Conservation (phyloP, 1,140 invertebrate species). For the Euura lappo region DNA sequence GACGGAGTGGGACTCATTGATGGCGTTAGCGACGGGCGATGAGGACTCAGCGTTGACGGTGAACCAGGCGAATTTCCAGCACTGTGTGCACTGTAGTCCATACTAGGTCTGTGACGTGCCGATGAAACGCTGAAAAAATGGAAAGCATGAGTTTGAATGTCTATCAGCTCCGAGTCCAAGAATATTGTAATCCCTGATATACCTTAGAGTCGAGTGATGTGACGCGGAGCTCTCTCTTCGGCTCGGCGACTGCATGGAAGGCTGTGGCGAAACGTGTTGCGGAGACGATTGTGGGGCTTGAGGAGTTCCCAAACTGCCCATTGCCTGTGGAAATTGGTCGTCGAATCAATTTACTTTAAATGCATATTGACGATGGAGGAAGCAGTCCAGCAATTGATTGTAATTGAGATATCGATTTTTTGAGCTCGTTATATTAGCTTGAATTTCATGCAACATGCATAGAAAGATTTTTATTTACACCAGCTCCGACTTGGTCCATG, state of each 20-base stretch:
- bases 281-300: conserved; percentile 36
- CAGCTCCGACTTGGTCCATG: conserved; percentile 84
- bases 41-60: conserved; percentile 39
- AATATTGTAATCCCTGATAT: conserved; percentile 17
- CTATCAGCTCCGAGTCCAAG: too few relatives aligned
- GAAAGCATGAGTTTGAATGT: conserved; percentile 6
- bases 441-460: conserved; percentile 5
- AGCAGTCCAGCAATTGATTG: background rate
- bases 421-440: background rate
- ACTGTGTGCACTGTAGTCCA: conserved; percentile 36
- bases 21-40: conserved; percentile 46
- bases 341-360: background rate
- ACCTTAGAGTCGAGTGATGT: conserved; percentile 59
- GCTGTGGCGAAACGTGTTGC: conserved; percentile 38
- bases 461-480: conserved; percentile 73
- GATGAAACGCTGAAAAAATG: conserved; percentile 40
- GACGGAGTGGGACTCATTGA: conserved; percentile 28
- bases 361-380: too few relatives aligned
- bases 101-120: conserved; percentile 45
- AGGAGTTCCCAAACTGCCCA: conserved; percentile 69
- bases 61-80: conserved; percentile 46
- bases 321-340: conserved; percentile 60
- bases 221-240: conserved; percentile 70
- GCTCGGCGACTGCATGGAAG: conserved; percentile 47
- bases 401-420: background rate